Evolutionary conservation across 2,113 vertebrate species (phyloP).

Genomic region (Odobenus rosmarus): DNA sequence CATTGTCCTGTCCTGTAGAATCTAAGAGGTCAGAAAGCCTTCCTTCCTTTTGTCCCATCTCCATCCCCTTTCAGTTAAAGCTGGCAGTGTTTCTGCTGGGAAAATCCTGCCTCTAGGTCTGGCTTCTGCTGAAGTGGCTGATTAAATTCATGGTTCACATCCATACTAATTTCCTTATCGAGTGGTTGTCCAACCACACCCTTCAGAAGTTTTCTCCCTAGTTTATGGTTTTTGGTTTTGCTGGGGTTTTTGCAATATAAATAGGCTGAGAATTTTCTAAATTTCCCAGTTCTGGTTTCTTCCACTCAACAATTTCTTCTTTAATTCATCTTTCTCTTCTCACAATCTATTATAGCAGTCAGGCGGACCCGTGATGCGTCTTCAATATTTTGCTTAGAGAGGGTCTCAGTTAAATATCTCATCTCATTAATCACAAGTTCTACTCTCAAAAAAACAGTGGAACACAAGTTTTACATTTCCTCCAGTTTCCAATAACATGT

Average conservation of each 20-base stretch:
- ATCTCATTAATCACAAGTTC: not conserved
- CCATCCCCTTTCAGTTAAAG: not conserved
- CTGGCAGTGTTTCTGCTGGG: not conserved
- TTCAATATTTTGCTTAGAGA: slow-evolving; percentile 26
- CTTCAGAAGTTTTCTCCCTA: not conserved
- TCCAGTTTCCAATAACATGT: not conserved
- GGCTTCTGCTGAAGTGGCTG: not conserved
- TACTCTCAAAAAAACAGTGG: not conserved
- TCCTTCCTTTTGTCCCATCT: not conserved
- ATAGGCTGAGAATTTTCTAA: not conserved
- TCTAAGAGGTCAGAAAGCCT: not conserved
- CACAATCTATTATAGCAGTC: not conserved
- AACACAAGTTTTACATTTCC: not conserved
- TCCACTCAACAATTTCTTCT: slow-evolving; percentile 5
- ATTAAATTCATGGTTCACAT: slow-evolving; percentile 17
- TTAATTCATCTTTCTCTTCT: not conserved
- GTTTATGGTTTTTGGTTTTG: not conserved
- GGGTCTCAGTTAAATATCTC: not conserved
- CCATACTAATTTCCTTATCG: not conserved
- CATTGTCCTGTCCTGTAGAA: not conserved
- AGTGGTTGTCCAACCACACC: not conserved
- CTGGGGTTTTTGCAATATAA: not conserved
- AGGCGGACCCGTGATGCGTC: not conserved
- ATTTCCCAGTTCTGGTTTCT: not conserved
- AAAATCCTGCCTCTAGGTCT: not conserved